Evolutionary conservation across 2,113 vertebrate species (phyloP).

Genomic region (Spilogale gracilis): DNA sequence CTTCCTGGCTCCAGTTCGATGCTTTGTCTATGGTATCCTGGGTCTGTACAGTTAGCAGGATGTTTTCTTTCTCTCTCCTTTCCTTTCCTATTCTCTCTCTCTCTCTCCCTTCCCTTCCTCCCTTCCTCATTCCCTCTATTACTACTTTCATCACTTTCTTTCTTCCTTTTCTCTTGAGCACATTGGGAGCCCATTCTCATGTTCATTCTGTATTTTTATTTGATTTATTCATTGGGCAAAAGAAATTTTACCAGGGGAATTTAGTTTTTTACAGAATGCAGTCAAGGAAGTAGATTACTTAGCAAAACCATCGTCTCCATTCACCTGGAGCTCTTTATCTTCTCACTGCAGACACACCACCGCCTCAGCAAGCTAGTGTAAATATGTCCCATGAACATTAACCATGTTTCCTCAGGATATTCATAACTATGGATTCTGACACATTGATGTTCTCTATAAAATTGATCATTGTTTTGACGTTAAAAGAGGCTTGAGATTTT

Average conservation of each 20-base stretch:
- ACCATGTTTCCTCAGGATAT: conserved; percentile 50
- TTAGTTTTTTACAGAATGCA: conserved; percentile 76
- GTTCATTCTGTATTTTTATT: conserved; percentile 87
- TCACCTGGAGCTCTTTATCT: conserved; percentile 80
- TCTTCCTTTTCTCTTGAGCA: not conserved
- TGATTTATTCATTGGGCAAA: conserved; percentile 84
- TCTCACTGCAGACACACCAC: conserved; percentile 71
- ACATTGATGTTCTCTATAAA: conserved; percentile 59
- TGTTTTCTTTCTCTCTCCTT: conserved; percentile 69
- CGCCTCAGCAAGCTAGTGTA: conserved; percentile 66
- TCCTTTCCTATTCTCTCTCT: not conserved
- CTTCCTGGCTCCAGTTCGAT: not conserved
- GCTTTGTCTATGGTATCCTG: conserved; percentile 73
- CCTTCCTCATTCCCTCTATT: accelerated
- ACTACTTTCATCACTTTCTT: not conserved
- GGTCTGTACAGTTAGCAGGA: conserved; percentile 84
- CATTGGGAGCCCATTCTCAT: conserved; percentile 81
- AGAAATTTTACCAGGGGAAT: conserved; percentile 75
- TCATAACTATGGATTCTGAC: conserved; percentile 72
- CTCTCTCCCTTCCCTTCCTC: accelerated
- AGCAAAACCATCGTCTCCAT: conserved; percentile 69
- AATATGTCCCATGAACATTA: conserved; percentile 54
- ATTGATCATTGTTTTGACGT: conserved; percentile 16
- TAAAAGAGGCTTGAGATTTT: not conserved
- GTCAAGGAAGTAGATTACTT: conserved; percentile 79